Evolutionary conservation across 2,113 vertebrate genomes (phyloP), one percentile per base, ranked within the genome.

Genomic region (Philantomba maxwellii): DNA sequence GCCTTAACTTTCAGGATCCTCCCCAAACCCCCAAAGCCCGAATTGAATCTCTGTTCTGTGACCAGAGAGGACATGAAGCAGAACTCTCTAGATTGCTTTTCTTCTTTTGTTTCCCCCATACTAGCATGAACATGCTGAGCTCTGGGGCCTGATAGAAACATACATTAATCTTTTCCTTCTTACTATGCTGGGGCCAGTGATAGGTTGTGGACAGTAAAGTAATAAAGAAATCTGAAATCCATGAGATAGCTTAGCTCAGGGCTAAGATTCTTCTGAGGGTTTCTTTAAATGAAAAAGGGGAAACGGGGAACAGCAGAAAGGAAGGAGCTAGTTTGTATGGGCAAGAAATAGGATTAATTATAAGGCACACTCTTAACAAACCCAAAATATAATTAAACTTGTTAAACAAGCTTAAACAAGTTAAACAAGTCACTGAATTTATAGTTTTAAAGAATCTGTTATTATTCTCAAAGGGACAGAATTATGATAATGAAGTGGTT

Each of bases 151-250:
- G 43, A 33, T 12, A 17, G 57, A 89, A 25, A 84, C 7, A 45
- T 14, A 57, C 2, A 36, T 53, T 43, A 77, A n/a, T 91, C 60
- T 77, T 75, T 78, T 39, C 0, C 17, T 89, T 82, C 53, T 80
- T 86, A 30, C 55, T 9, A 0, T 53, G 53, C 51, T 0, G 0
- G 12, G 77, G 16, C 47, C 51, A 55, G n/a, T 0, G 7, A 43
- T 45, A 45, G 12, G 3, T 70, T 43, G 0, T 64, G 0, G 6
- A 26, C 10, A 23, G 45, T 7, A 30, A 64, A 92, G 64, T 36
- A 36, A 91, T 84, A 78, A 73, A 33, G 36, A 73, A 87, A 70
- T 57, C 25, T 77, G 47, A 96, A 80, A 60, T 53, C 77, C 49
- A 2, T 28, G 39, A 33, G 86, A 60, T 78, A 9, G 7, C 16